A percentile compares a stretch with the other conserved stretches of the same genome.
Conservation (phyloP, 2,888 invertebrate genomes). For the Mimas tiliae region DNA sequence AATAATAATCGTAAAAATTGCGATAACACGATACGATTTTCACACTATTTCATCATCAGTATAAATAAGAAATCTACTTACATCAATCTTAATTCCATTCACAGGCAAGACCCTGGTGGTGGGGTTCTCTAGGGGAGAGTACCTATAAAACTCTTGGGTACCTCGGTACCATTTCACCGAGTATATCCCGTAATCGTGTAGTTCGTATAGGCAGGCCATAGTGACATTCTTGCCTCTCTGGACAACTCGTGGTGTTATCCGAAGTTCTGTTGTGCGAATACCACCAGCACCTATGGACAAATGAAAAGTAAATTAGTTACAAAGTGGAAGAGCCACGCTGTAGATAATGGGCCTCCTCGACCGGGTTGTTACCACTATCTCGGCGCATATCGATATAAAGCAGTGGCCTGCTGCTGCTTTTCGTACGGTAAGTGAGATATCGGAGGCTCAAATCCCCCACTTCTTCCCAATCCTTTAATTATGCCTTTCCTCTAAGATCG, state of each 20-base stretch:
- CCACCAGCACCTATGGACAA: conserved; percentile 85
- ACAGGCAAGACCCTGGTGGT: conserved; percentile 89
- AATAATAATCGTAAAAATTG: no score
- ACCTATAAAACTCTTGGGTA: conserved; percentile 92
- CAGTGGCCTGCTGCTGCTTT: no score
- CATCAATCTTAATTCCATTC: conserved; percentile 91
- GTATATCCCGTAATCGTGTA: conserved; percentile 90
- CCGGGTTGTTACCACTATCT: no score
- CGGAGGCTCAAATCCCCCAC: no score
- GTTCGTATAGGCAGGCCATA: conserved; percentile 90
- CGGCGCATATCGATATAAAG: no score
- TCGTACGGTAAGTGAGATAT: no score
- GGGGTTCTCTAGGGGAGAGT: conserved; percentile 89
- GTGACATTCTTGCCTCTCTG: conserved; percentile 88
- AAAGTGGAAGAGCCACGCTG: no score
- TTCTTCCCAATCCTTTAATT: no score
- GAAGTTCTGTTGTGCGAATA: conserved; percentile 89
- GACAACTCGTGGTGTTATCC: conserved; percentile 89
- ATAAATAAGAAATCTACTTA: conserved; percentile 79
- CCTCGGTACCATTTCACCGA: conserved; percentile 95
- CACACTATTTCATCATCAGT: no score
- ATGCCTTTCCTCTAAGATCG: no score
- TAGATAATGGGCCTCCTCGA: no score
- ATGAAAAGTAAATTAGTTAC: background rate
- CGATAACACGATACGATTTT: no score